A percentile compares a stretch with the other conserved stretches of the same genome.
Evolutionary conservation across 1,140 invertebrate genomes (phyloP).

Genomic region (Procambarus clarkii): DNA sequence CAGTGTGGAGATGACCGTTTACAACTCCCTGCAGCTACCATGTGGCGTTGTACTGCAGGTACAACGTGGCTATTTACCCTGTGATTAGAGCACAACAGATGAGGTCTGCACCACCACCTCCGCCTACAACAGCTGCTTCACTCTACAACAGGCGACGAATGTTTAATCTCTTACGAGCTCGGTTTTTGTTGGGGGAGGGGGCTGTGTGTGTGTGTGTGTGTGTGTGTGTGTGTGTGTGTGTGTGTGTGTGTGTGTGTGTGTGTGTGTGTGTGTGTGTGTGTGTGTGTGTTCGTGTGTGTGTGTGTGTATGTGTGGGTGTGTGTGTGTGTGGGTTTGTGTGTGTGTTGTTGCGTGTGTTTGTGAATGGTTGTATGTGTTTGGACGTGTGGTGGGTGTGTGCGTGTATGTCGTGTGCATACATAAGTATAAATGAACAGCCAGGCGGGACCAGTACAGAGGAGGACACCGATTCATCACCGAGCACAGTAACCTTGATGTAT

Average conservation of each 20-base stretch:
- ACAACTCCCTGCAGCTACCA: background rate
- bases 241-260: too few species aligned
- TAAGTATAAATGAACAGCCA: background rate
- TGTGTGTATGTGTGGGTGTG: conserved; percentile 16
- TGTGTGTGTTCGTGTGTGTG: conserved; percentile 24
- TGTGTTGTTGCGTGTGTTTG: too few species aligned
- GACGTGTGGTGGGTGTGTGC: too few species aligned
- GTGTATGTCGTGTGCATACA: too few species aligned
- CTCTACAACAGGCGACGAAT: background rate
- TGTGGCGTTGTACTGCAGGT: background rate
- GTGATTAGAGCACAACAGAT: background rate
- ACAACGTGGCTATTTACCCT: background rate
- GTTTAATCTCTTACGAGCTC: background rate
- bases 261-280: conserved; percentile 4
- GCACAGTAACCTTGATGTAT: background rate
- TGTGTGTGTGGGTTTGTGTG: background rate
- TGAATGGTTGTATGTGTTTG: too few species aligned
- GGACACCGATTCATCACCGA: background rate
- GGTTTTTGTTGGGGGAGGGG: too few species aligned
- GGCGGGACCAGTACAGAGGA: background rate
- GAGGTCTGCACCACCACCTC: background rate
- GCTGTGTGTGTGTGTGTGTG: too few species aligned
- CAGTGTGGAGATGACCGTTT: too few species aligned
- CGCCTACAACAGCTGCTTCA: background rate
- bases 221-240: too few species aligned